A percentile compares a stretch with the other conserved stretches of the same genome.
Evolutionary conservation across 2,113 vertebrate species (phyloP).

Genomic region (Lagopus leucura): DNA sequence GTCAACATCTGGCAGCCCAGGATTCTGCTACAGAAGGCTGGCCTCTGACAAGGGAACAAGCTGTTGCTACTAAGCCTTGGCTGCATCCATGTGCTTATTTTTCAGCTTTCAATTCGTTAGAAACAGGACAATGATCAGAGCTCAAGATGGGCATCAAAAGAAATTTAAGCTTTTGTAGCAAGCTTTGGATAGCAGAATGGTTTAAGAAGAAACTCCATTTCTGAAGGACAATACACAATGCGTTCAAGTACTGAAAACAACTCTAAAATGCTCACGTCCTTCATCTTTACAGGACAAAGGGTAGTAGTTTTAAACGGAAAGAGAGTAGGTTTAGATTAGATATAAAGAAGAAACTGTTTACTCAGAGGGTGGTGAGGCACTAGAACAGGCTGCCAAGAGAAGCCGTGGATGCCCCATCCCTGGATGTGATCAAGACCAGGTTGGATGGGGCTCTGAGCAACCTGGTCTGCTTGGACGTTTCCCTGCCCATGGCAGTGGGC

Average conservation of each 20-base stretch:
- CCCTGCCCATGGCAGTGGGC: background rate
- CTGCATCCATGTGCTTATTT: background rate
- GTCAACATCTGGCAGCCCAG: background rate
- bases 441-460: background rate
- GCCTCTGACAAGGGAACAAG: background rate
- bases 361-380: background rate
- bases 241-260: background rate
- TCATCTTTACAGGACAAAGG: background rate
- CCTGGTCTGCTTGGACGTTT: background rate
- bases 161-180: background rate
- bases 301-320: background rate
- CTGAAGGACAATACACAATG: background rate
- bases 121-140: background rate
- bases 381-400: background rate
- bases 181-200: background rate
- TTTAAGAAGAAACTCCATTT: background rate
- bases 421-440: background rate
- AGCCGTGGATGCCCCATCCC: background rate
- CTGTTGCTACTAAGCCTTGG: background rate
- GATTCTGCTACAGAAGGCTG: background rate
- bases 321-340: background rate
- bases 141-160: background rate
- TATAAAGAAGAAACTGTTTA: background rate
- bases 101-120: background rate
- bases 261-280: background rate